A percentile compares a stretch with the other conserved stretches of the same genome.
Evolutionary conservation across 2,113 vertebrate species (phyloP).

Genomic region (Xenotilapia flavipinnis): DNA sequence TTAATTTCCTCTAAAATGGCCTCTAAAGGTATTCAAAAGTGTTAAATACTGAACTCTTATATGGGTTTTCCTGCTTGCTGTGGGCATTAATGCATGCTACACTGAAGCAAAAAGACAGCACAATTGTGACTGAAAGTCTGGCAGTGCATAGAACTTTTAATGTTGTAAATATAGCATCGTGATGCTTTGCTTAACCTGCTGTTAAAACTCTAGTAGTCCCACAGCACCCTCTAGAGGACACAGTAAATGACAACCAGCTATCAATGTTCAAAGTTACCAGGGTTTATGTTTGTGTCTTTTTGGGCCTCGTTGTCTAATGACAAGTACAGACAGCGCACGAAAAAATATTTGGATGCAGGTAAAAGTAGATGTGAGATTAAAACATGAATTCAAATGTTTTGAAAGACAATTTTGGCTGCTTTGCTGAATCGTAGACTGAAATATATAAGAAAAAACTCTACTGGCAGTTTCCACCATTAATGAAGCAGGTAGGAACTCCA

Average conservation of each 20-base stretch:
- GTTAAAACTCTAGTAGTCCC: background rate
- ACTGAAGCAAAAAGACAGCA: background rate
- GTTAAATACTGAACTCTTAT: background rate
- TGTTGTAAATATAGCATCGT: background rate
- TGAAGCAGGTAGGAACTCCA: background rate
- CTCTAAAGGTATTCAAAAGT: background rate
- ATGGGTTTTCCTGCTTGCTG: background rate
- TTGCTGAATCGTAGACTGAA: background rate
- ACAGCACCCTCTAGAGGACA: slow-evolving; percentile 22
- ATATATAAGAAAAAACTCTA: background rate
- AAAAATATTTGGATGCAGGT: background rate
- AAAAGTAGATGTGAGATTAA: background rate
- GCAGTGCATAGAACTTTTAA: background rate
- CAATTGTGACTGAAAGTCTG: background rate
- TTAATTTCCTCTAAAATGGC: background rate
- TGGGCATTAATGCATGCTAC: background rate
- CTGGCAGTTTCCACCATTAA: background rate
- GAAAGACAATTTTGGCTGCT: background rate
- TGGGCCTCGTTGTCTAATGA: background rate
- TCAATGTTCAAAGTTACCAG: background rate
- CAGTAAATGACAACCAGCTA: background rate
- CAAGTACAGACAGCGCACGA: background rate
- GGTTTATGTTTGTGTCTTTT: background rate
- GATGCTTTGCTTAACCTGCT: background rate
- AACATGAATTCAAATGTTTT: background rate